Evolutionary conservation across 2,797 vertebrate species (phyloP).

Genomic region (Balearica regulorum): DNA sequence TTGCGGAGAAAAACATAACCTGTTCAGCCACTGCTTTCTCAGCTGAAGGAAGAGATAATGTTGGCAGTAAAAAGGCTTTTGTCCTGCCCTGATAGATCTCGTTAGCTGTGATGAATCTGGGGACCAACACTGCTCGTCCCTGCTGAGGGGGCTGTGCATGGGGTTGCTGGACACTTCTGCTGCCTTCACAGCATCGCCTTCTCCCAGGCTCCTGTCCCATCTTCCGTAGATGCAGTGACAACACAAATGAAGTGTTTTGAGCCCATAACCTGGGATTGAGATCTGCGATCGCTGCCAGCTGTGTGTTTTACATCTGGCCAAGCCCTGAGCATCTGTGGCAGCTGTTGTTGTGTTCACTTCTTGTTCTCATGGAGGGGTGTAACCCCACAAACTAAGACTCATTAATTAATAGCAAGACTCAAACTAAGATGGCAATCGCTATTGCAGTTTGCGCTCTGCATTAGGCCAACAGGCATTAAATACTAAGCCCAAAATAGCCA

Average conservation of each 20-base stretch:
- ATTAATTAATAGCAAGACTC: background rate
- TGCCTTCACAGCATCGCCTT: background rate
- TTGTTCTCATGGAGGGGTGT: background rate
- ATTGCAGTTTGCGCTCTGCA: background rate
- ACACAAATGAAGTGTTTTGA: background rate
- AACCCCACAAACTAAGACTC: background rate
- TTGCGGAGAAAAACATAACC: rapidly evolving
- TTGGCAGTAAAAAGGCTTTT: background rate
- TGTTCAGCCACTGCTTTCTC: background rate
- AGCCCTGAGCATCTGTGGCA: background rate
- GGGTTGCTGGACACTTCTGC: background rate
- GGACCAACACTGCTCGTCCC: rapidly evolving
- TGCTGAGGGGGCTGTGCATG: rapidly evolving
- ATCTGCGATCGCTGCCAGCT: rapidly evolving
- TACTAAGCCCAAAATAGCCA: background rate
- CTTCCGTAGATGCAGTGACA: background rate
- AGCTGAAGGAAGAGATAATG: rapidly evolving
- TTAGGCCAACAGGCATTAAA: background rate
- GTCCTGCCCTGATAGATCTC: background rate
- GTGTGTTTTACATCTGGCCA: rapidly evolving
- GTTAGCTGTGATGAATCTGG: rapidly evolving
- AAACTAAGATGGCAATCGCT: background rate
- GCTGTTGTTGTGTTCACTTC: background rate
- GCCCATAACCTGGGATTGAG: background rate
- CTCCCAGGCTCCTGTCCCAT: background rate